These are phyloP conservation scores for Exephanes ischioxanthus DNA, from an alignment of 2,888 invertebrate genomes.

Conservation along the genomic window DNA sequence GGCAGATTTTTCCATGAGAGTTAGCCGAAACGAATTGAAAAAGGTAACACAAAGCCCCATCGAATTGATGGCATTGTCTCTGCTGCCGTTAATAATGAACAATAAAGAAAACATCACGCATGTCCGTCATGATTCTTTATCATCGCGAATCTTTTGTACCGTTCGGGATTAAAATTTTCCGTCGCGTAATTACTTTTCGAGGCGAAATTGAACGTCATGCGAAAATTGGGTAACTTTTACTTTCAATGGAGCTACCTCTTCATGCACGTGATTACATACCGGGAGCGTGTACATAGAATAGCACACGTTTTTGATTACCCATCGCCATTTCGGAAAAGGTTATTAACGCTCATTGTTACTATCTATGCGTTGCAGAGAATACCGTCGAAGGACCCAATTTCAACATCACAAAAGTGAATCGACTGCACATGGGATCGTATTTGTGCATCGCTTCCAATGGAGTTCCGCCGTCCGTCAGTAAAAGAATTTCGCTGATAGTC, in stretches of 20 bases:
- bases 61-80: background rate
- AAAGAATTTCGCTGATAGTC: slow-evolving; percentile 85
- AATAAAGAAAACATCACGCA: background rate
- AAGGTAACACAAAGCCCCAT: background rate
- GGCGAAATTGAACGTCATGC: background rate
- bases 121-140: background rate
- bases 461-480: slow-evolving; percentile 85
- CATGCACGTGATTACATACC: background rate
- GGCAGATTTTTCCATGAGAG: background rate
- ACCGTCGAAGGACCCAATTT: slow-evolving; percentile 88
- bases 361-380: slow-evolving; percentile 86
- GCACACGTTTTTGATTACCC: slow-evolving; percentile 19
- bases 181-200: slow-evolving; percentile 6
- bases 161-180: slow-evolving; percentile 1
- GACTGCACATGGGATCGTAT: slow-evolving; percentile 86
- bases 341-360: slow-evolving; percentile 58
- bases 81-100: background rate
- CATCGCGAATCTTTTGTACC: background rate
- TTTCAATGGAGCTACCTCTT: background rate
- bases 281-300: background rate
- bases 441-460: slow-evolving; percentile 86
- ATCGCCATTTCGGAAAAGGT: slow-evolving; percentile 45
- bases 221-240: background rate
- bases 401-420: slow-evolving; percentile 83
- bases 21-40: background rate